phyloP scores from a whole-genome alignment of 1,140 invertebrate species.

The Metopolophium dirhodum region DNA sequence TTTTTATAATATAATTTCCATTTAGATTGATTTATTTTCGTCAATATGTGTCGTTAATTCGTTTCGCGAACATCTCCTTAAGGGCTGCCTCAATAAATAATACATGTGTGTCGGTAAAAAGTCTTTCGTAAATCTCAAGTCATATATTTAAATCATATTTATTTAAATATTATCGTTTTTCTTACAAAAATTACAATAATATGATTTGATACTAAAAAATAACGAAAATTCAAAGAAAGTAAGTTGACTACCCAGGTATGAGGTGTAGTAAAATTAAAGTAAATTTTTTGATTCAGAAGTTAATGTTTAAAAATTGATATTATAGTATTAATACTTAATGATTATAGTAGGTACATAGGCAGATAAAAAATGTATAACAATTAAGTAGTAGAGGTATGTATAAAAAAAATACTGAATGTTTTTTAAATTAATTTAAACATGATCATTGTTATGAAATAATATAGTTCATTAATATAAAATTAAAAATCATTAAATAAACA shows the following conservation, averaged over 20 bases:
- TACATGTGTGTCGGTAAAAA: conserved; percentile 11
- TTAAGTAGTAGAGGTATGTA: too few relatives aligned
- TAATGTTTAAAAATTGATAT: background rate
- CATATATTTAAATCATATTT: background rate
- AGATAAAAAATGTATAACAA: too few relatives aligned
- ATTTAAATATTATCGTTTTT: background rate
- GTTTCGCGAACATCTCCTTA: conserved; percentile 2
- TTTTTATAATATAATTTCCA: background rate
- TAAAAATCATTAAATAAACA: background rate
- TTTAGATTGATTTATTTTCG: conserved; percentile 44
- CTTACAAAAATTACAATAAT: background rate
- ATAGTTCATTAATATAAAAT: background rate
- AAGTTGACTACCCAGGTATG: background rate
- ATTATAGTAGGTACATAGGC: too few relatives aligned
- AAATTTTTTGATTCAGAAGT: background rate
- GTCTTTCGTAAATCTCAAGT: background rate
- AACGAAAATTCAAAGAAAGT: background rate
- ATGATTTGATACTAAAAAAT: background rate
- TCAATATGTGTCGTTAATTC: conserved; percentile 42
- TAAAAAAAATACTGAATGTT: background rate
- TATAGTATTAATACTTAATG: too few relatives aligned
- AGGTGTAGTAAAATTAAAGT: background rate
- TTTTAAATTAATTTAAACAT: background rate
- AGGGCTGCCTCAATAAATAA: conserved; percentile 33
- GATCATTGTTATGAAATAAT: too few relatives aligned